A percentile compares a stretch with the other conserved stretches of the same genome.
Conservation (phyloP, 2,797 vertebrate genomes). For the Characodon lateralis region DNA sequence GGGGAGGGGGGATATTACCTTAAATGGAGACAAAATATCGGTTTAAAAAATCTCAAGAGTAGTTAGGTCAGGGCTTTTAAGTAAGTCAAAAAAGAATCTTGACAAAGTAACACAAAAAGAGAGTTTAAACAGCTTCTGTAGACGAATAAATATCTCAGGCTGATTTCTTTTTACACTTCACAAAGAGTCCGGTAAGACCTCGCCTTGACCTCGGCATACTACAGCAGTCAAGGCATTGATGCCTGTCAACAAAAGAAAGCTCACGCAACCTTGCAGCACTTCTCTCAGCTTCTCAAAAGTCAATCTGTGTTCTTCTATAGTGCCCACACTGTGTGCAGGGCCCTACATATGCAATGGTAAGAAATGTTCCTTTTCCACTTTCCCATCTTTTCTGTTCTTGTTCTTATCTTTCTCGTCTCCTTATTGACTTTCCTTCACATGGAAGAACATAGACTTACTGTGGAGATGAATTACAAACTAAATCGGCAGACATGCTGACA, state of each 20-base stretch:
- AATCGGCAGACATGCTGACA: constrained; percentile 26
- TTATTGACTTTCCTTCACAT: constrained; percentile 35
- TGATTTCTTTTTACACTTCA: constrained; percentile 46
- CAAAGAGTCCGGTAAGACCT: constrained; percentile 49
- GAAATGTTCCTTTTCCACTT: constrained; percentile 26
- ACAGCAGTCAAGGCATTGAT: constrained; percentile 62
- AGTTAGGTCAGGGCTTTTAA: background rate
- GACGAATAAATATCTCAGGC: constrained; percentile 49
- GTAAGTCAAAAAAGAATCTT: constrained; percentile 32
- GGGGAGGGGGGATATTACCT: background rate
- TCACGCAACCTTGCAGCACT: constrained; percentile 56
- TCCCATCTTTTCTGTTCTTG: constrained; percentile 19
- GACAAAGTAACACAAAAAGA: constrained; percentile 40
- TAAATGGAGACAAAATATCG: background rate
- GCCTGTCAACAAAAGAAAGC: constrained; percentile 62
- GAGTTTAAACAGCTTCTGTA: constrained; percentile 35
- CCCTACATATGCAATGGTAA: constrained; percentile 23
- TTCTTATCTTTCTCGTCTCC: constrained; percentile 17
- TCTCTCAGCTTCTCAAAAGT: constrained; percentile 63
- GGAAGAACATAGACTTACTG: constrained; percentile 37
- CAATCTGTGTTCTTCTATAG: constrained; percentile 55
- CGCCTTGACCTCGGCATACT: constrained; percentile 70
- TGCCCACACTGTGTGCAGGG: constrained; percentile 34
- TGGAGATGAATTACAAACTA: constrained; percentile 27
- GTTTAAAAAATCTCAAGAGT: background rate